phyloP scores from a whole-genome alignment of 2,797 vertebrate genomes.

The Acanthis flammea region DNA sequence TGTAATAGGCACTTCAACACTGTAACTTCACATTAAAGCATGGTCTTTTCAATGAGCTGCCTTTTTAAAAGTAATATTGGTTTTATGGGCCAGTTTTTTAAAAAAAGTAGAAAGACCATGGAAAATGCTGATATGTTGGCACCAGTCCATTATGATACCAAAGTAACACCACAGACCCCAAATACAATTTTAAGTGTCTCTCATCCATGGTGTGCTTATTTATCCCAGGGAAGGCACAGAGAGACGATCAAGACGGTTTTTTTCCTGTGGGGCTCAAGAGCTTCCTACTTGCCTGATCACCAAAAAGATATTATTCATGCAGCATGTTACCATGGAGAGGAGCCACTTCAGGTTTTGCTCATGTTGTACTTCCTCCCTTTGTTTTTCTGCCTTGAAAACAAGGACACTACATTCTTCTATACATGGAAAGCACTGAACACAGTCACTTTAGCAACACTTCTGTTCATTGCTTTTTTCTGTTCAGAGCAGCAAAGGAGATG shows the following conservation, averaged over 20 bases:
- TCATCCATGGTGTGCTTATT: not conserved
- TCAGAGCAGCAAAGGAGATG: not conserved
- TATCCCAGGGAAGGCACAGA: not conserved
- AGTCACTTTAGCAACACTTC: not conserved
- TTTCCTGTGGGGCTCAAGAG: not conserved
- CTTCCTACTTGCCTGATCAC: not conserved
- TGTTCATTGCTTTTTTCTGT: not conserved
- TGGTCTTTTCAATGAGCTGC: not conserved
- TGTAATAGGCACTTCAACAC: not conserved
- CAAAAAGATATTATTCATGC: not conserved
- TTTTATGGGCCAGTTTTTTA: not conserved
- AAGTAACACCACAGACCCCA: not conserved
- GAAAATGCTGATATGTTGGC: not conserved
- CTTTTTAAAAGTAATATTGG: not conserved
- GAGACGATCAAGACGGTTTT: not conserved
- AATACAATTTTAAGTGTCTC: not conserved
- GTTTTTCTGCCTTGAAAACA: conserved; percentile 44
- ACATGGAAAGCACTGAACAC: not conserved
- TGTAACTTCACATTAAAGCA: not conserved
- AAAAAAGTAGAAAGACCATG: not conserved
- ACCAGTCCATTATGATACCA: not conserved
- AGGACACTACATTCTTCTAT: not conserved
- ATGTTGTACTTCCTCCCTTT: not conserved
- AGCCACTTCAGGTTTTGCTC: not conserved
- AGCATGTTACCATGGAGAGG: conserved; percentile 27